Evolutionary conservation across 2,888 invertebrate species (phyloP).

Genomic region (Trachelus tabidus): DNA sequence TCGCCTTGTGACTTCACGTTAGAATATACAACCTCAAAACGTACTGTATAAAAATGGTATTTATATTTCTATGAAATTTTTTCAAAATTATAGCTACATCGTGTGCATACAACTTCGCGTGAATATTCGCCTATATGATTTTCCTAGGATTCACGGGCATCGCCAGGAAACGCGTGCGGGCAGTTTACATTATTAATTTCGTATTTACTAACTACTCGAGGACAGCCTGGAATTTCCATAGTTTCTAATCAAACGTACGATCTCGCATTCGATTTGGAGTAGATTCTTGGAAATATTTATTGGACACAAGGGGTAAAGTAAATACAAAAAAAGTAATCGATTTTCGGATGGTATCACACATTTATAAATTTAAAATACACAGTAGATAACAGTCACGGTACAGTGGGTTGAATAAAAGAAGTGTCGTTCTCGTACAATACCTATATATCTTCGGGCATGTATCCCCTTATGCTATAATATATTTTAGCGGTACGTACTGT

Average conservation of each 20-base stretch:
- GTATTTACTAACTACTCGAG: neutral
- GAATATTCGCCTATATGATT: too few species aligned
- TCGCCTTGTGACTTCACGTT: too few species aligned
- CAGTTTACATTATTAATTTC: neutral
- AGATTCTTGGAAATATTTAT: neutral
- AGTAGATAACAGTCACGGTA: slow-evolving; percentile 28
- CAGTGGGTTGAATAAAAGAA: slow-evolving; percentile 10
- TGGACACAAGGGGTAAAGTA: neutral
- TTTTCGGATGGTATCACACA: slow-evolving; percentile 22
- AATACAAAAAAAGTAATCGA: neutral
- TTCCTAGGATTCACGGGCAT: too few species aligned
- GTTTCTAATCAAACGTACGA: neutral
- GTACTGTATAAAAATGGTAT: too few species aligned
- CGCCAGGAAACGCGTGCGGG: neutral
- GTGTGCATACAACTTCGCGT: too few species aligned
- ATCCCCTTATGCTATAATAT: neutral
- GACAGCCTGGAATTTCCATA: neutral
- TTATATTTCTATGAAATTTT: too few species aligned
- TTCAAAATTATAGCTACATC: too few species aligned
- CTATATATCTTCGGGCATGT: neutral
- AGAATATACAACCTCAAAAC: neutral
- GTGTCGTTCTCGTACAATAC: neutral
- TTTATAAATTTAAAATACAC: slow-evolving; percentile 32
- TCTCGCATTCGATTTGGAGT: neutral
- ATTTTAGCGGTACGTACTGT: neutral